These are phyloP conservation scores for Macrotrachela quadricornifera DNA, from an alignment of 1,140 invertebrate genomes.

Conservation along the genomic window DNA sequence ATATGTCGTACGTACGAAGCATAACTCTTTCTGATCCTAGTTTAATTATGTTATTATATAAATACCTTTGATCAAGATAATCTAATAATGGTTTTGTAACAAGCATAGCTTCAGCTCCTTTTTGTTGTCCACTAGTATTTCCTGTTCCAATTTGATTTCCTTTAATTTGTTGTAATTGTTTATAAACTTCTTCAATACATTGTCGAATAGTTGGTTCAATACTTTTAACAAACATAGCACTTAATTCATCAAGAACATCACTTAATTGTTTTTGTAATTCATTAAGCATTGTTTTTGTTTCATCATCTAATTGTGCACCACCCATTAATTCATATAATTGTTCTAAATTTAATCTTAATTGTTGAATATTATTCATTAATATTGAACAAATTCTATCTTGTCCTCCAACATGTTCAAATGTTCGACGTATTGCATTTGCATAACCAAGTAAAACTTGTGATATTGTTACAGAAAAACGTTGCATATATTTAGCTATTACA, in stretches of 20 bases:
- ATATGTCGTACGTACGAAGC: too few species aligned
- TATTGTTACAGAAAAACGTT: constrained; percentile 79
- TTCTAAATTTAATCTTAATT: constrained; percentile 85
- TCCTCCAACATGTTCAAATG: constrained; percentile 45
- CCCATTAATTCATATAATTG: constrained; percentile 99
- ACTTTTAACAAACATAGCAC: constrained; percentile 64
- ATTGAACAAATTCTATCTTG: constrained; percentile 44
- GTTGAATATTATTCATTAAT: constrained; percentile 99
- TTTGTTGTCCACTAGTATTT: too few species aligned
- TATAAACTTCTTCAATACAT: neutral
- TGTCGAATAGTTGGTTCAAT: neutral
- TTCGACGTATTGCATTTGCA: constrained; percentile 86
- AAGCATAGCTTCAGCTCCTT: constrained; percentile 71
- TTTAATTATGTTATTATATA: neutral
- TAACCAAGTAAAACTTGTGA: constrained; percentile 93
- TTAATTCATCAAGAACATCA: constrained; percentile 77
- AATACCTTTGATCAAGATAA: constrained; percentile 39
- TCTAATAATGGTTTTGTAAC: constrained; percentile 90
- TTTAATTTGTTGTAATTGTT: constrained; percentile 56
- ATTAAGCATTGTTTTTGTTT: constrained; percentile 84
- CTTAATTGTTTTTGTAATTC: constrained; percentile 86
- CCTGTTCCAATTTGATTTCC: too few species aligned
- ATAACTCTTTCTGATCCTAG: too few species aligned
- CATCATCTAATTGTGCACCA: constrained; percentile 71
- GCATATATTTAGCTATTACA: constrained; percentile 94